phyloP scores from a whole-genome alignment of 1,140 invertebrate genomes.

The Venturia canescens region DNA sequence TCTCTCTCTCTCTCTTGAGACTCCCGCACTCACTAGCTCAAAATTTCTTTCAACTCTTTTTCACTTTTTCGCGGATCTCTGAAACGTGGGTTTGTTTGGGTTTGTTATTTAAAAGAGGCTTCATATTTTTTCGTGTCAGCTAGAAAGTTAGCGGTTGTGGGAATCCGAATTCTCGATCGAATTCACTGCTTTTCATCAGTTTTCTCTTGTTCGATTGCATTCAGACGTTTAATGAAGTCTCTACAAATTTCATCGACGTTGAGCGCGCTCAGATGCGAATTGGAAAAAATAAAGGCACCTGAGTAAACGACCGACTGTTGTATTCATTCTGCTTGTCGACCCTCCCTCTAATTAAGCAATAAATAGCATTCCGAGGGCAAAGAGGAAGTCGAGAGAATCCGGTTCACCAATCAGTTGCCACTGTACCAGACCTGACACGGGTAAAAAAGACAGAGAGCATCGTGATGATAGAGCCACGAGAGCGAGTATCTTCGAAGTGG shows the following conservation, averaged over 20 bases:
- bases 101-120: neutral
- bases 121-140: no score
- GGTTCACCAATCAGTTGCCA: neutral
- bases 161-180: no score
- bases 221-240: no score
- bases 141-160: neutral
- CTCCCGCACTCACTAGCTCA: conserved; percentile 8
- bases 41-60: neutral
- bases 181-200: no score
- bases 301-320: neutral
- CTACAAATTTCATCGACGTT: no score
- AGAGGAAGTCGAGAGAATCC: conserved; percentile 18
- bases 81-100: neutral
- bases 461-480: neutral
- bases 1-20: conserved; percentile 18
- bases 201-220: no score
- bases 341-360: conserved; percentile 39
- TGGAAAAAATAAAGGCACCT: conserved; percentile 13
- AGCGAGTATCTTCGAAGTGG: neutral
- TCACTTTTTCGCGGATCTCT: neutral
- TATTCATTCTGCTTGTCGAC: neutral
- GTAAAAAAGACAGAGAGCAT: neutral
- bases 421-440: neutral
- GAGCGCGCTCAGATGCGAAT: no score
- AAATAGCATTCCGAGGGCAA: conserved; percentile 26